phyloP scores from a whole-genome alignment of 2,113 vertebrate species.

The Genyomyrus donnyi region DNA sequence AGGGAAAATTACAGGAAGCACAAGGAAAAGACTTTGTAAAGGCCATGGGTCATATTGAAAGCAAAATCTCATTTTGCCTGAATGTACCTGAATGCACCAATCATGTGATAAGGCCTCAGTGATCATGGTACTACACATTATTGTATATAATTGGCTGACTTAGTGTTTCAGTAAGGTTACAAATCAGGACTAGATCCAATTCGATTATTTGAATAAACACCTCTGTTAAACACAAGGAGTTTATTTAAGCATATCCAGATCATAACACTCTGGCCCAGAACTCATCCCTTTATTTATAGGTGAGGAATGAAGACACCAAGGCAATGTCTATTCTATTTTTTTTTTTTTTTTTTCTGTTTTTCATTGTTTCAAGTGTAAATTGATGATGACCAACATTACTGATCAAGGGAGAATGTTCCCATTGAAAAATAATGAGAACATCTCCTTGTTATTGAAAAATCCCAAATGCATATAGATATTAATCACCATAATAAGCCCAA shows the following conservation, averaged over 20 bases:
- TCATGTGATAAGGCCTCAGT: neutral
- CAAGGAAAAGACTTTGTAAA: neutral
- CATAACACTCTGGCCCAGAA: conserved; percentile 33
- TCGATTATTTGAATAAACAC: conserved; percentile 15
- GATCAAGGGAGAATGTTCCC: conserved; percentile 60
- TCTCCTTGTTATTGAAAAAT: conserved; percentile 42
- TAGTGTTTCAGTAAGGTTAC: neutral
- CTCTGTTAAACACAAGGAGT: conserved; percentile 17
- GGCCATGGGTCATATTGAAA: neutral
- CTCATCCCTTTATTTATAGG: conserved; percentile 6
- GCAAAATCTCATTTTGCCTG: neutral
- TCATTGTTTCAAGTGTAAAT: conserved; percentile 50
- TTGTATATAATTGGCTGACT: neutral
- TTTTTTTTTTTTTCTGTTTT: conserved; percentile 20
- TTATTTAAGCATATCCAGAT: conserved; percentile 22
- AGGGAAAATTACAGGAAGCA: neutral
- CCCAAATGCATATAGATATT: conserved; percentile 41
- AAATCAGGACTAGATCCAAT: neutral
- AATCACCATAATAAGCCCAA: conserved; percentile 40
- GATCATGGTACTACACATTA: neutral
- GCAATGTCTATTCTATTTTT: conserved; percentile 19
- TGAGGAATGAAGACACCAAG: conserved; percentile 4
- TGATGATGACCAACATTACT: conserved; percentile 29
- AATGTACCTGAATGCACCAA: neutral
- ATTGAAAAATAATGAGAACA: conserved; percentile 97